A percentile compares a stretch with the other conserved stretches of the same genome.
Evolutionary conservation across 2,888 invertebrate species (phyloP).

Genomic region (Balanococcus diminutus): DNA sequence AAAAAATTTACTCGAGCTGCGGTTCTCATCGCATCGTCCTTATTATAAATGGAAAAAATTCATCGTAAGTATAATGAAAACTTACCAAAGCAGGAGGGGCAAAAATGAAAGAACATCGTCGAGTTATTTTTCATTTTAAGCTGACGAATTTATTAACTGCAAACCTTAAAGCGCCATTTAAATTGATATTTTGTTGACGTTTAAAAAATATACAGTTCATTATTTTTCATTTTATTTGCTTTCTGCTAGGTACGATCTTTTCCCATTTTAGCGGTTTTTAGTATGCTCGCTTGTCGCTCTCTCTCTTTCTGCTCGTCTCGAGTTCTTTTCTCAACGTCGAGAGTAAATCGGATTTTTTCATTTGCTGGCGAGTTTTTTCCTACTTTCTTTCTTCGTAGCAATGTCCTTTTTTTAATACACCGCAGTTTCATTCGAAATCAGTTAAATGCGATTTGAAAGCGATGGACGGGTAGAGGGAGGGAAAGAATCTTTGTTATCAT

Average conservation of each 20-base stretch:
- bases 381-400: too few species aligned
- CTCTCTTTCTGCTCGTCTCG: too few species aligned
- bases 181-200: conserved; percentile 33
- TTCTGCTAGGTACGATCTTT: conserved; percentile 1
- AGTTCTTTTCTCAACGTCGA: too few species aligned
- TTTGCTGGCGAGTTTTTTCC: too few species aligned
- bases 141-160: conserved; percentile 32
- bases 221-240: conserved; percentile 34
- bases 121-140: not conserved
- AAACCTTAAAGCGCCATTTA: conserved; percentile 28
- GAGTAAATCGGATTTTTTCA: too few species aligned
- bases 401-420: too few species aligned
- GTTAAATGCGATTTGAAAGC: too few species aligned
- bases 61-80: not conserved
- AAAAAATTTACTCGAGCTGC: not conserved
- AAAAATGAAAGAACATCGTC: not conserved
- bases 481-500: too few species aligned
- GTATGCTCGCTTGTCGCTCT: too few species aligned
- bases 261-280: not conserved
- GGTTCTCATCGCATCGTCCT: not conserved
- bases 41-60: not conserved
- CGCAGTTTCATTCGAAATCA: too few species aligned
- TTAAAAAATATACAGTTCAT: conserved; percentile 34
- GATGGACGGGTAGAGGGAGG: too few species aligned
- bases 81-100: not conserved